Evolutionary conservation across 2,888 invertebrate species (phyloP), one percentile per base, ranked within the genome.

Genomic region (Ectemnius lituratus): DNA sequence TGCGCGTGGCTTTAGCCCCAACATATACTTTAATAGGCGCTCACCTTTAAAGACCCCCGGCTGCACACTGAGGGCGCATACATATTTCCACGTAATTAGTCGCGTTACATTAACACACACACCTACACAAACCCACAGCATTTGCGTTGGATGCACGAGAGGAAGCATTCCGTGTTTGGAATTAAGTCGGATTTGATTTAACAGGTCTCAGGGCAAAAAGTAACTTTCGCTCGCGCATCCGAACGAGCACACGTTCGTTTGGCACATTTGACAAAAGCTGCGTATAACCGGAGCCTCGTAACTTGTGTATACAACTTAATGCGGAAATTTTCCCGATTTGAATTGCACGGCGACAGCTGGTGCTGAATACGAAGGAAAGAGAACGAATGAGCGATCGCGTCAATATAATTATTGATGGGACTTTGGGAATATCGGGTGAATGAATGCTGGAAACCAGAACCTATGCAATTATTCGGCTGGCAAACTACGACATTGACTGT

Each of bases 321-420:
- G 73, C 64, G 73, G 23, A 61, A 81, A 81, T 69, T 78, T 81
- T 81, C 74, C 23, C 69, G 64, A 75, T 76, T 72, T 73, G 66
- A 37, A 66, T 66, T 3, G 23, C 67, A 61, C 47, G 58, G 65
- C 23, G 62, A 70, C 65, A 73, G 63, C 52, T 47, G 46, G 8
- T 56, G 28, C 62, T 18, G 46, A 37, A 37, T 37, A 37, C 1
- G 37, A 4, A 37, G 6, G 37, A 37, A 8, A 11, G 37, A 37
- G 37, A 52, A 5, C 52, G 52, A 5, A 5, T 52, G 1, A 11
- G 37, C 4, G 37, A 52, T 4, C 52, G 16, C 1, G n/a, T 52
- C n/a, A 8, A 37, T 16, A n/a, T 8, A 37, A 14, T 16, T 2
- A 45, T 8, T 1, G 14, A 49, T 18, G 16, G 3, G 63, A 14